Base-by-base conservation (phyloP, 1,140 invertebrate genomes). In the Ectropis grisescens region DNA sequence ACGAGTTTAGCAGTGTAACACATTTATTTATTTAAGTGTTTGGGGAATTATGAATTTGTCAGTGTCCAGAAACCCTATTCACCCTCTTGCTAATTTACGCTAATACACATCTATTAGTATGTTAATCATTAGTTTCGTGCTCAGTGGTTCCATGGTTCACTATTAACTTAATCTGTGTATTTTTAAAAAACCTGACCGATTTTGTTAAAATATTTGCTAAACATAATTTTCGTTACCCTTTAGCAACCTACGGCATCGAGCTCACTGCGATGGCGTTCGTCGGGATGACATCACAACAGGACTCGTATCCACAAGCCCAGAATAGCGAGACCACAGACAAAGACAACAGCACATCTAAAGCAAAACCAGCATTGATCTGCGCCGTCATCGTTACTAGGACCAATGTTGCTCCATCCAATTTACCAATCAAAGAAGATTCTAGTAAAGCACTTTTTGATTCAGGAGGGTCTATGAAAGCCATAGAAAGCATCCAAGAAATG, bases 401-500 rank as follows among this genome's bases (percentile, higher is more conserved):
- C 1, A 60, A 51, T 14, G 40, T 48, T 8, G 29, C 54, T 9
- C 58, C 59, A 1, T 50, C 64, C 7, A 56, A 76, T 39, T 58
- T 60, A 40, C 69, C 74, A 2, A 67, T 69, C 37, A 56, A 67
- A 22, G 70, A 75, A 11, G 66, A 72, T 33, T 65, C 59, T 2
- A 75, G 67, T 34, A 81, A 82, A 56, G 66, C 64, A 1, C 48
- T 80, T 4, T 79, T 82, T 38, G 69, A 82, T 37, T n/a, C n/a
- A n/a, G 64, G 60, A 1, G 58, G 68, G 8, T 60, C 38, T 1
- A 60, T 72, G 22, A 58, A 61, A 24, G 55, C 70, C 8, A 67
- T 69, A 53, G 74, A 81, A 45, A 72, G 47, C 33, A 58, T 83
- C 11, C 59, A 82, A 43, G 79, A 76, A 2, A 83, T 83, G 82